phyloP scores from a whole-genome alignment of 2,797 vertebrate species.

The Ctenopoma multispine region DNA sequence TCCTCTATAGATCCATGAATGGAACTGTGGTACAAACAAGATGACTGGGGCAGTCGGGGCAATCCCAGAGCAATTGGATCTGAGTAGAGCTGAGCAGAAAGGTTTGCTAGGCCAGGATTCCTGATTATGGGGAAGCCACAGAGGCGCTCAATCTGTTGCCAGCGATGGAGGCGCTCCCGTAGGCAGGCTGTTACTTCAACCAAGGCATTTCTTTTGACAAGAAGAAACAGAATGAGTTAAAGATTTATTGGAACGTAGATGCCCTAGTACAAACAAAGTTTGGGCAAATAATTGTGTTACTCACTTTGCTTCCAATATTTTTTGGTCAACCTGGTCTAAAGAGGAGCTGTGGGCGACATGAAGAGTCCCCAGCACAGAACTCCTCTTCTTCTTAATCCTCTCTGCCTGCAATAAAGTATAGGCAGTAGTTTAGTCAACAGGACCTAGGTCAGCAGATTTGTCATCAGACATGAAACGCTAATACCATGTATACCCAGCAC shows the following conservation, averaged over 20 bases:
- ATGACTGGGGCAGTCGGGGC: constrained; percentile 87
- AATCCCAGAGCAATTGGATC: constrained; percentile 90
- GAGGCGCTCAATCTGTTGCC: constrained; percentile 96
- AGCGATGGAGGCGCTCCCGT: constrained; percentile 94
- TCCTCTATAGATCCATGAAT: constrained; percentile 87
- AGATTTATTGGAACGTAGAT: constrained; percentile 7
- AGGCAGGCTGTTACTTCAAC: constrained; percentile 95
- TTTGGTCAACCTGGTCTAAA: constrained; percentile 97
- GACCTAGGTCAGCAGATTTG: background rate
- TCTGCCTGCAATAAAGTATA: constrained; percentile 87
- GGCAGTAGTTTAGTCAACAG: background rate
- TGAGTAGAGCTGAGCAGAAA: constrained; percentile 94
- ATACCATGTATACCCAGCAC: too few species aligned
- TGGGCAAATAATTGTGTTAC: constrained; percentile 40
- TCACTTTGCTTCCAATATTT: constrained; percentile 99
- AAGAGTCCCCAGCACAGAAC: constrained; percentile 94
- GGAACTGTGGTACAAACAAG: constrained; percentile 82
- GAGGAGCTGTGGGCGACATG: constrained; percentile 98
- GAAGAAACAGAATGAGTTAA: constrained; percentile 15
- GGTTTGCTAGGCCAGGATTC: constrained; percentile 91
- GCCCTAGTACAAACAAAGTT: background rate
- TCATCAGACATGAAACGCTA: too few species aligned
- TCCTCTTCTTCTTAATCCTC: constrained; percentile 98
- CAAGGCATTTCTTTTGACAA: constrained; percentile 88
- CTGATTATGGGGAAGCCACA: constrained; percentile 94